These are phyloP conservation scores for Porites divaricata DNA, from an alignment of 92 coral and sea anemone genomes.

Conservation along the genomic window DNA sequence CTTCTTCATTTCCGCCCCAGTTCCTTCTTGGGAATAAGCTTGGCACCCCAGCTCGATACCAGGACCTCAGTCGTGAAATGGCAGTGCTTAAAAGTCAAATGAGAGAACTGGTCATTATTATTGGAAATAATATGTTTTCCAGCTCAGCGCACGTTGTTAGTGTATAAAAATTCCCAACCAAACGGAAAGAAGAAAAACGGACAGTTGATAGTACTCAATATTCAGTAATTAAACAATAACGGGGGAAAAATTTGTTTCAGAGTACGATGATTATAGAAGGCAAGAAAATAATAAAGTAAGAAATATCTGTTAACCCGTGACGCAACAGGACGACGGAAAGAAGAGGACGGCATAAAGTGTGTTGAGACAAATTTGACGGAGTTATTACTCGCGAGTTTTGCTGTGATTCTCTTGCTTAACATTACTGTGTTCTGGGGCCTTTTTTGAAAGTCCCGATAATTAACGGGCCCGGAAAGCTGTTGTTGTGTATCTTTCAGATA, in stretches of 20 bases:
- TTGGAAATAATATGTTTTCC: conserved; percentile 29
- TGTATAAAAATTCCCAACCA: neutral
- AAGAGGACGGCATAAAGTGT: too few species aligned
- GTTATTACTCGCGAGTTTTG: too few species aligned
- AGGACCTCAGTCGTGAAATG: conserved; percentile 45
- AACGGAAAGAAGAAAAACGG: neutral
- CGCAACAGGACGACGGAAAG: too few species aligned
- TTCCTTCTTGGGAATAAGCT: conserved; percentile 1
- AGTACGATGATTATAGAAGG: too few species aligned
- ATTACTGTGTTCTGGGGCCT: too few species aligned
- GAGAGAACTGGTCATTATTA: conserved; percentile 52
- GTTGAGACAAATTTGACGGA: too few species aligned
- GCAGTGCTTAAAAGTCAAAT: conserved; percentile 61
- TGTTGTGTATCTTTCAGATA: too few species aligned
- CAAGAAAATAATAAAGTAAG: too few species aligned
- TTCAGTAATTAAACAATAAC: neutral
- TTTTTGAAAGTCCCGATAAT: too few species aligned
- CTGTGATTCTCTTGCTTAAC: too few species aligned
- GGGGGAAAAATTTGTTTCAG: neutral
- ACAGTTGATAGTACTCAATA: neutral
- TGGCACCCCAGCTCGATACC: conserved; percentile 44
- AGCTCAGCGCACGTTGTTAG: conserved; percentile 18
- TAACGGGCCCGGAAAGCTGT: too few species aligned
- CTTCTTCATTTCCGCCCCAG: conserved; percentile 34
- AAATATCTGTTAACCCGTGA: too few species aligned